Percentiles rank a stretch among this genome's conserved stretches.
These are phyloP conservation scores for Dryadula phaetusa DNA, from an alignment of 2,888 invertebrate species.

Conservation along the genomic window DNA sequence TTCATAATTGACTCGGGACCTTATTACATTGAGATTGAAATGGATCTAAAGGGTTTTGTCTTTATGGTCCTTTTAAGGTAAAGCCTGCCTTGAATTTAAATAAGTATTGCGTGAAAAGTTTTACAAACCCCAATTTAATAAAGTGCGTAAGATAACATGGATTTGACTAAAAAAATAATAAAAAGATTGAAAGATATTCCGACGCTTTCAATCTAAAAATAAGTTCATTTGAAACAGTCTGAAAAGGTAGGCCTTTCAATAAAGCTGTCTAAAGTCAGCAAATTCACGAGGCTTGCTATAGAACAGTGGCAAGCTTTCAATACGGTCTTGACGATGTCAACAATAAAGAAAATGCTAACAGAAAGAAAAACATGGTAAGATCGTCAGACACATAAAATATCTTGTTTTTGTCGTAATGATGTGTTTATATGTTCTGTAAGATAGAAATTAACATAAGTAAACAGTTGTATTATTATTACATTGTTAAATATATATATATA, in stretches of 20 bases:
- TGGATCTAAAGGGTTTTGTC: neutral
- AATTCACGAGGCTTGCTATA: neutral
- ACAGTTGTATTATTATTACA: neutral
- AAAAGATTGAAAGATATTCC: neutral
- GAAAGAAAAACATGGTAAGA: conserved; percentile 26
- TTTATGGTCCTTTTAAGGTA: neutral
- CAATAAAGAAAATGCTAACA: conserved; percentile 19
- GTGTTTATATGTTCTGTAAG: conserved; percentile 20
- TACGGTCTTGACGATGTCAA: conserved; percentile 5
- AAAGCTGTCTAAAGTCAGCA: neutral
- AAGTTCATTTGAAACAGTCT: neutral
- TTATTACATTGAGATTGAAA: neutral
- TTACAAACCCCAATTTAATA: neutral
- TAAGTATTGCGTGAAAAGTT: neutral
- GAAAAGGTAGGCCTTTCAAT: neutral
- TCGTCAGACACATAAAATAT: conserved; percentile 32
- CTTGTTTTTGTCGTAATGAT: conserved; percentile 34
- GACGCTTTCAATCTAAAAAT: conserved; percentile 4
- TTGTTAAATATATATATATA: too few species aligned
- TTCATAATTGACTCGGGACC: neutral
- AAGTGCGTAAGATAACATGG: neutral
- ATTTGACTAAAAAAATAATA: neutral
- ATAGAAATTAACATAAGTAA: conserved; percentile 20
- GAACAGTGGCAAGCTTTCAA: conserved; percentile 8
- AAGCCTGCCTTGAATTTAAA: neutral